phyloP scores from a whole-genome alignment of 2,113 vertebrate species.

The Cheilinus undulatus region DNA sequence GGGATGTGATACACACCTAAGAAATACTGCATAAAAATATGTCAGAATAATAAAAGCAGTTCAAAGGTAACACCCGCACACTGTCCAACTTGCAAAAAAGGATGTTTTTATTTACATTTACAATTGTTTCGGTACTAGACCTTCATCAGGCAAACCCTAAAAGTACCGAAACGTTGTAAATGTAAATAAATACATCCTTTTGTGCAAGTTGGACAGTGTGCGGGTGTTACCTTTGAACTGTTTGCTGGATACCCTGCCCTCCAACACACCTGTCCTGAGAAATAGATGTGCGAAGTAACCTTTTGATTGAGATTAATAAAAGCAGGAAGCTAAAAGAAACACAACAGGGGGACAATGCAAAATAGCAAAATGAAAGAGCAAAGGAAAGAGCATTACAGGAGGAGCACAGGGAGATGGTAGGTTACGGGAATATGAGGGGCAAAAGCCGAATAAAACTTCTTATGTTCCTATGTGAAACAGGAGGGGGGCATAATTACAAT shows the following conservation, averaged over 20 bases:
- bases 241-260: no score
- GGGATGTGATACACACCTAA: constrained; percentile 43
- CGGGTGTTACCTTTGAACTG: no score
- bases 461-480: constrained; percentile 48
- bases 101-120: no score
- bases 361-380: constrained; percentile 42
- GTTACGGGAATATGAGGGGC: constrained; percentile 30
- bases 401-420: constrained; percentile 1
- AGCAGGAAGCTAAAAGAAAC: constrained; percentile 18
- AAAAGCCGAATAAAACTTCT: constrained; percentile 44
- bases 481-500: constrained; percentile 39
- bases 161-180: no score
- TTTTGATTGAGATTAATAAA: constrained; percentile 19
- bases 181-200: no score
- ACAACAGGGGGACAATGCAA: constrained; percentile 23
- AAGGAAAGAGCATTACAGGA: constrained; percentile 27
- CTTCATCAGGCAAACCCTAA: no score
- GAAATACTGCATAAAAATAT: constrained; percentile 26
- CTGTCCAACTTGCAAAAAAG: no score
- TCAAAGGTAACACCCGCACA: no score
- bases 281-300: no score
- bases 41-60: constrained; percentile 25
- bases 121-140: no score
- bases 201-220: no score
- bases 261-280: no score